Base-by-base conservation (phyloP, 2,888 invertebrate species). In the Hydropsyche betteni region DNA sequence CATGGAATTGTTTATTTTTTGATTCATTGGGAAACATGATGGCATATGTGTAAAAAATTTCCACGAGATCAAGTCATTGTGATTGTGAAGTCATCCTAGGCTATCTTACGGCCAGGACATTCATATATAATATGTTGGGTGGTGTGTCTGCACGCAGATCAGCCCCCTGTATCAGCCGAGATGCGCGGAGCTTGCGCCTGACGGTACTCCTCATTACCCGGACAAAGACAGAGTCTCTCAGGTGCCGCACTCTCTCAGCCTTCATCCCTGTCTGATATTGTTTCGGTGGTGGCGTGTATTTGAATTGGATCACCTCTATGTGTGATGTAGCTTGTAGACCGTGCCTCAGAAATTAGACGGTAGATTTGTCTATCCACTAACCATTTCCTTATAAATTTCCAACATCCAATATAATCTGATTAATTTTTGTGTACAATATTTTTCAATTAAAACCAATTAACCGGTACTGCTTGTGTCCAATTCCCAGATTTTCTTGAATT, bases 91-190 rank as follows among this genome's bases (percentile, higher is more conserved):
- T 68, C 14, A 68, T 64, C 71, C 64, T 38, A 16, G 72, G 38
- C 72, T 58, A 12, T 58, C n/a, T 72, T 58, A 44, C 14, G 72
- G 58, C 72, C 72, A 14, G 75, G 74, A 74, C 68, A 64, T 36
- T 33, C 34, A 36, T 61, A 74, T 75, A 68, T 75, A 75, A 75
- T 72, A 69, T 77, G 74, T 83, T 86, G 85, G 87, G 86, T 76
- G 77, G 74, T 79, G 79, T 76, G 76, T 77, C 68, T 72, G 69
- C 69, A 55, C 85, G 85, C 88, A 89, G 89, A 89, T 89, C 84
- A 79, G 80, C 74, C 89, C 89, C 85, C 87, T 89, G 87, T 89
- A 88, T 86, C 89, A 88, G 87, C 86, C 87, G 85, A 87, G 83
- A 80, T 84, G 84, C 82, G 83, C 84, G 80, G 84, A 85, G 82